These are phyloP conservation scores for Hippotragus niger DNA, from an alignment of 2,113 vertebrate species.

Conservation along the genomic window DNA sequence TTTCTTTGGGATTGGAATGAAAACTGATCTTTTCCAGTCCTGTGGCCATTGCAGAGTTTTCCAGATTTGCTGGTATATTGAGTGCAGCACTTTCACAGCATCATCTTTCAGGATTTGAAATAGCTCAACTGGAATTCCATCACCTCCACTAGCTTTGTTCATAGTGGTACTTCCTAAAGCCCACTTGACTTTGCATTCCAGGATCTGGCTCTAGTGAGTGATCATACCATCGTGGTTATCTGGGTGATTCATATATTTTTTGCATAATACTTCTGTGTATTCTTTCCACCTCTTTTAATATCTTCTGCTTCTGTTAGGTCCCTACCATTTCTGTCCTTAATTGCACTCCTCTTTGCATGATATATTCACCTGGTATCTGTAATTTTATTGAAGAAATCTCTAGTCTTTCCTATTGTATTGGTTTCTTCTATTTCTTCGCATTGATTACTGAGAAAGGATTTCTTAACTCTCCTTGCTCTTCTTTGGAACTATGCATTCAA, in stretches of 20 bases:
- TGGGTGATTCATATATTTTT: neutral
- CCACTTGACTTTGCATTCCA: neutral
- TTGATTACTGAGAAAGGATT: neutral
- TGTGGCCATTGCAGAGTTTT: neutral
- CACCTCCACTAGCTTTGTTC: neutral
- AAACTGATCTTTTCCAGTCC: neutral
- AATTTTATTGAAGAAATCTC: neutral
- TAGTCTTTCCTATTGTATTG: neutral
- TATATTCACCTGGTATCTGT: neutral
- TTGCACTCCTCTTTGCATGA: neutral
- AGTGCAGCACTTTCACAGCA: neutral
- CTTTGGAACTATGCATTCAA: neutral
- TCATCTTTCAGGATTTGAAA: neutral
- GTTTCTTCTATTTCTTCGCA: neutral
- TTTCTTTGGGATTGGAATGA: neutral
- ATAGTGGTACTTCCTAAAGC: neutral
- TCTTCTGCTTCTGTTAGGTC: neutral
- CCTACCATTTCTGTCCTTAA: neutral
- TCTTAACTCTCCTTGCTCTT: neutral
- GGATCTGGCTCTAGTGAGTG: neutral
- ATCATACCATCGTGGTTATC: neutral
- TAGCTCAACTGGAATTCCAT: neutral
- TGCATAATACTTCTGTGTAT: neutral
- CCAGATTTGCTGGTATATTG: neutral
- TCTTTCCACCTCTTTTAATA: neutral